Evolutionary conservation across 2,797 vertebrate species (phyloP).

Genomic region (Phrynocephalus guinanensis): DNA sequence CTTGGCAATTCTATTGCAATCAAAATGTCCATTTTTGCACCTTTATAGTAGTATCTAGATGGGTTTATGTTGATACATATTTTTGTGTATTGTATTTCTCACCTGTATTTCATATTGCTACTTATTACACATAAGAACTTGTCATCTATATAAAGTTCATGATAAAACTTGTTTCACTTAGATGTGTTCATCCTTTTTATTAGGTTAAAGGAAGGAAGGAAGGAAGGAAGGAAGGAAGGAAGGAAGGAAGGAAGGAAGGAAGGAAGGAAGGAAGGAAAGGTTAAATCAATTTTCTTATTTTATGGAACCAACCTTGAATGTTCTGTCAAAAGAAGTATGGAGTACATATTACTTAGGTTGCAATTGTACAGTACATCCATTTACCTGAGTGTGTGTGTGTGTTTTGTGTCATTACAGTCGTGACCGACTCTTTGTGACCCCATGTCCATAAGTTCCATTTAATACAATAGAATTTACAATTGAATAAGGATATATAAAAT

Average conservation of each 20-base stretch:
- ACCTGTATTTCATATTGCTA: background rate
- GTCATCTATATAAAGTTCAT: background rate
- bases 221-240: background rate
- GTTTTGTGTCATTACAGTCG: no score
- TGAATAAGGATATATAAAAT: background rate
- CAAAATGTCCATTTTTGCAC: background rate
- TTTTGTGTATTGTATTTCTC: background rate
- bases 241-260: no score
- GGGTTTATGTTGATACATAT: background rate
- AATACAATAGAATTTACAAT: no score
- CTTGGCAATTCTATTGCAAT: background rate
- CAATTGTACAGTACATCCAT: background rate
- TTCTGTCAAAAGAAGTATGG: background rate
- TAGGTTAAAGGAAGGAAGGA: background rate
- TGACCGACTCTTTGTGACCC: no score
- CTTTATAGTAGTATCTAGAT: background rate
- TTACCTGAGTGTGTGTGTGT: background rate
- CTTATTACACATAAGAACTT: background rate
- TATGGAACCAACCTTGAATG: background rate
- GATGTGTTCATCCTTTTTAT: background rate
- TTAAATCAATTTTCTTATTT: background rate
- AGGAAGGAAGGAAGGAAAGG: no score
- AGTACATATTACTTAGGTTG: background rate
- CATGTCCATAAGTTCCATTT: no score
- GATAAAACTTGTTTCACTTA: no score